Evolutionary conservation across 2,797 vertebrate genomes (phyloP).

Genomic region (Molothrus aeneus): DNA sequence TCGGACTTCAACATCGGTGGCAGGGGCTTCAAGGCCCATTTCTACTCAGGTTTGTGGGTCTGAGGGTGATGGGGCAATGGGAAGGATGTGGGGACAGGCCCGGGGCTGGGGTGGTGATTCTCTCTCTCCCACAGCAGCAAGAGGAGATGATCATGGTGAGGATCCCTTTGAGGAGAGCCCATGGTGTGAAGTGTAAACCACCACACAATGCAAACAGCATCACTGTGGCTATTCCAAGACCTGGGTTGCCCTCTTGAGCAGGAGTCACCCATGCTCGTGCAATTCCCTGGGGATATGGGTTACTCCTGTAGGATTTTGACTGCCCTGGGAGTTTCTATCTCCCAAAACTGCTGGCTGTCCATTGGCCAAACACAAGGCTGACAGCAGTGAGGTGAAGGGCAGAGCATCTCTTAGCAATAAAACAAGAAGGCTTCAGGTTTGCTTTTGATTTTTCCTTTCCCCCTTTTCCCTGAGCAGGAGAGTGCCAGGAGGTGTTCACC

Average conservation of each 20-base stretch:
- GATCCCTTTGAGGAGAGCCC: not conserved
- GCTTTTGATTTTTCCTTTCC: not conserved
- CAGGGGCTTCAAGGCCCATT: constrained; percentile 93
- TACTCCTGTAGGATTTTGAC: not conserved
- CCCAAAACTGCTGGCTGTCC: not conserved
- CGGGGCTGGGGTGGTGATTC: not conserved
- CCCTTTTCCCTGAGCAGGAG: constrained; percentile 74
- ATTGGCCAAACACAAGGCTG: not conserved
- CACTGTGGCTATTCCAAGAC: not conserved
- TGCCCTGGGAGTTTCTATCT: not conserved
- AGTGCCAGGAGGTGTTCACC: constrained; percentile 91
- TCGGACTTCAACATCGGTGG: constrained; percentile 97
- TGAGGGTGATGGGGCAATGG: not conserved
- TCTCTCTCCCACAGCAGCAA: not conserved
- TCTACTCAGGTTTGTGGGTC: constrained; percentile 86
- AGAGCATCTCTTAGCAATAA: not conserved
- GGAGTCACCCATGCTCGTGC: not conserved
- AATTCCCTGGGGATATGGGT: not conserved
- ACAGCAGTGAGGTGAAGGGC: not conserved
- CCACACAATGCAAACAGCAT: not conserved
- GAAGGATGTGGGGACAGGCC: rapidly evolving
- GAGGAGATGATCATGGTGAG: rapidly evolving
- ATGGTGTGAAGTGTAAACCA: not conserved
- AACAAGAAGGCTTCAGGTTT: not conserved
- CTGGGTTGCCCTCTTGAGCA: not conserved